Evolutionary conservation across 2,797 vertebrate species (phyloP).

Genomic region (Acanthopagrus latus): DNA sequence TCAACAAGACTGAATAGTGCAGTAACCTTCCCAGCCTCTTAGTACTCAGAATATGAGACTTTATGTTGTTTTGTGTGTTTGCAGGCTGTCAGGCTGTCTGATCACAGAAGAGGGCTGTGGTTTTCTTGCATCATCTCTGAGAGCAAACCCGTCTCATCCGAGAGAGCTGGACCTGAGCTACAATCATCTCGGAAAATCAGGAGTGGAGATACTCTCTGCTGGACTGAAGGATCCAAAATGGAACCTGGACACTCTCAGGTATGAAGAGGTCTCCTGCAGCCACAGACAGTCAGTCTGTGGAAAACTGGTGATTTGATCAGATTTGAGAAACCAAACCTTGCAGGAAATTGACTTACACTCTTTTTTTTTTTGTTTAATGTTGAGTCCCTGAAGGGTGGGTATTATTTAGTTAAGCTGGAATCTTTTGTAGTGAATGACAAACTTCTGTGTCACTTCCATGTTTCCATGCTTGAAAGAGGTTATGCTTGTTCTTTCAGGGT

Average conservation of each 20-base stretch:
- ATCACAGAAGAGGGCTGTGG: background rate
- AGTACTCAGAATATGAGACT: background rate
- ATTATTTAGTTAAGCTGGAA: no score
- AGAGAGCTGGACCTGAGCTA: conserved; percentile 12
- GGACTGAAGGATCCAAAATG: background rate
- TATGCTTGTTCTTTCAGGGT: conserved; percentile 2
- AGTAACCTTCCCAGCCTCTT: background rate
- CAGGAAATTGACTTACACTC: no score
- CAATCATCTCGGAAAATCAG: conserved; percentile 4
- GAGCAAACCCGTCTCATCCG: background rate
- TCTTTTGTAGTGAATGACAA: no score
- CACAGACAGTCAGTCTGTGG: no score
- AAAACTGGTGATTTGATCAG: no score
- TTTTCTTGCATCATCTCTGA: background rate
- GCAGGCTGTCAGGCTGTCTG: conserved; percentile 1
- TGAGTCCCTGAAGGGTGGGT: no score
- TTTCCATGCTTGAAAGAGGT: background rate
- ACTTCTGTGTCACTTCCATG: background rate
- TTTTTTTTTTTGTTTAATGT: no score
- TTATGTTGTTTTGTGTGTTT: background rate
- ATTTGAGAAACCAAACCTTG: no score
- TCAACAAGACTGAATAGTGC: no score
- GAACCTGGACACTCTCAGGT: conserved; percentile 1
- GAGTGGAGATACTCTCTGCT: background rate
- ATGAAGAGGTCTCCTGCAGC: background rate